A percentile compares a stretch with the other conserved stretches of the same genome.
phyloP scores from a whole-genome alignment of 2,888 invertebrate genomes.

The Polia nebulosa region DNA sequence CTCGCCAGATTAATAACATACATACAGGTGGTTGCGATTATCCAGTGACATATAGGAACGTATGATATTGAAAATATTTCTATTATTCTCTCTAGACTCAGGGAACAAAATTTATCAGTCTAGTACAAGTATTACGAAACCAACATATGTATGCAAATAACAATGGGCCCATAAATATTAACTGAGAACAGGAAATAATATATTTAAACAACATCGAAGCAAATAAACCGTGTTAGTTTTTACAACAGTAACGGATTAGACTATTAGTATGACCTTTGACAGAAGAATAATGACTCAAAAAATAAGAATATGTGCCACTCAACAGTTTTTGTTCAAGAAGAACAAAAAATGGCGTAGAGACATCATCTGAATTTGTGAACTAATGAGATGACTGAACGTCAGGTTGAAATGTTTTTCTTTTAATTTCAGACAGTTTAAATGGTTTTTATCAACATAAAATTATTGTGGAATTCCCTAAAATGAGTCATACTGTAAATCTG shows the following conservation, averaged over 20 bases:
- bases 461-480: constrained; percentile 21
- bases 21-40: background rate
- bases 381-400: constrained; percentile 22
- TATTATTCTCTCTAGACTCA: background rate
- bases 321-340: constrained; percentile 6
- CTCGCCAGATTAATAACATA: background rate
- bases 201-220: constrained; percentile 52
- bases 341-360: constrained; percentile 45
- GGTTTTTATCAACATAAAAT: background rate
- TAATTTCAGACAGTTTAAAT: background rate
- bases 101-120: constrained; percentile 14
- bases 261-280: constrained; percentile 48
- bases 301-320: constrained; percentile 19
- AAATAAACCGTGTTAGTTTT: constrained; percentile 53
- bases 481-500: constrained; percentile 17
- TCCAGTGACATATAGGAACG: background rate
- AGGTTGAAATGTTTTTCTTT: constrained; percentile 8
- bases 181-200: constrained; percentile 56
- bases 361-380: constrained; percentile 22
- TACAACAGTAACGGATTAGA: constrained; percentile 43
- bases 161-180: constrained; percentile 54
- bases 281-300: constrained; percentile 42
- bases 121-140: constrained; percentile 24
- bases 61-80: background rate
- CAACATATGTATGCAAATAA: constrained; percentile 45